Base-by-base conservation (phyloP, 1,140 invertebrate species). In the Portunus trituberculatus region DNA sequence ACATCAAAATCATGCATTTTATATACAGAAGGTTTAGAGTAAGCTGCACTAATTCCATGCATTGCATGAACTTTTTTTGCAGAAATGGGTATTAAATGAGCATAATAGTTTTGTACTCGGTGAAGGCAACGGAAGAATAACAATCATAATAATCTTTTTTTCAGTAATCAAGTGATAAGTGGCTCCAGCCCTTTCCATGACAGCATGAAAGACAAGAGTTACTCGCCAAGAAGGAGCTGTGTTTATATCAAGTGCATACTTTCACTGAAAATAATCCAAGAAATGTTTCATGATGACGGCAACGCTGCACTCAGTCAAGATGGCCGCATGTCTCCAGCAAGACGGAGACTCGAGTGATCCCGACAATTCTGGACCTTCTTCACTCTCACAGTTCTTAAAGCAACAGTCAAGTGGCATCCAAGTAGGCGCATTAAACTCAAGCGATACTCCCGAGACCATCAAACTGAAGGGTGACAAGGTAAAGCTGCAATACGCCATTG, bases 321-420 rank as follows among this genome's bases (percentile, higher is more conserved):
- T 95, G 94, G 94, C 94, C 87, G 94, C 94, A 89, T 95, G 94
- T 95, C 94, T 92, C 91, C 94, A 48, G 52, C 90, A 95, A 83
- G 94, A 95, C 91, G 94, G 94, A 93, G 94, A 95, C 94, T 82
- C 91, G 25, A 95, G 91, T 88, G 89, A 95, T 95, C 84, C 91
- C 29, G 94, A 95, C 48, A 95, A 93, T 31, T 48, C 59, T 76
- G 59, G 48, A 46, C 76, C 84, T 76, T 93, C 91, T 29, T 92
- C 90, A 12, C 45, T 39, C 91, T 88, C 94, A 59, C 91, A 95
- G 20, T 10, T 31, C 82, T 87, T 82, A 39, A 93, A 92, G 87
- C 94, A 95, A 29, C 91, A 59, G 67, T 84, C 91, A 25, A 83
- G 94, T 86, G 91, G 94, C 52, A 28, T 52, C 46, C 83, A 92